Evolutionary conservation across 1,140 invertebrate species (phyloP), one percentile per base, ranked within the genome.

Genomic region (Trachelipus rathkii): DNA sequence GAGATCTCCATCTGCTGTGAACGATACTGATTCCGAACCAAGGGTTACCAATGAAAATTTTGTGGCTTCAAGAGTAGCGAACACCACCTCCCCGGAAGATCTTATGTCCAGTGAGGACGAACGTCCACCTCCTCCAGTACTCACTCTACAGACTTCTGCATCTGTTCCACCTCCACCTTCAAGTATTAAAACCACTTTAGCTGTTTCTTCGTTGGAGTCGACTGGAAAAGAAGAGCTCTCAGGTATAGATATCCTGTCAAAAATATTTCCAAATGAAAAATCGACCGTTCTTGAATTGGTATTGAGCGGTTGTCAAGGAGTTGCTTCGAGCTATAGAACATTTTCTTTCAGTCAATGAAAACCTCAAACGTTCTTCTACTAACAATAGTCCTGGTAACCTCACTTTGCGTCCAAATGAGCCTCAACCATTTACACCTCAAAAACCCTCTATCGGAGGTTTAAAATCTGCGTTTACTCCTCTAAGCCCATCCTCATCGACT

Each of bases 261-360:
- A 93, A 69, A 85, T 97, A 7, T 97, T 97, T 84, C 95, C 95
- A 0, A 90, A 91, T 69, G 96, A 97, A 84, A 84, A 87, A 45
- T 88, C 92, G 13, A 90, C 92, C 0, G 94, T 97, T 0, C 84
- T 98, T 53, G 94, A 96, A 82, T 84, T 97, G 73, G 93, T 95
- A 10, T 85, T 95, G 10, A 90, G 93, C 78, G 89, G 93, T 23
- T 95, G 93, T 84, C 93, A 93, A 77, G 90, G 94, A 50, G 93
- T 84, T 95, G n/a, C 86, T 94, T 3, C 92, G 93, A 77, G 89
- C 91, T 10, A 92, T 92, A 33, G 90, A 92, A 81, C 90, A 91
- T 77, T 90, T 91, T 74, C 83, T 88, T 73, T 82, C 83, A 75
- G 73, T 83, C 43, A 72, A 79, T 77, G 75, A 84, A 69, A 69